A percentile compares a stretch with the other conserved stretches of the same genome.
Evolutionary conservation across 2,113 vertebrate species (phyloP).

Genomic region (Aegypius monachus): DNA sequence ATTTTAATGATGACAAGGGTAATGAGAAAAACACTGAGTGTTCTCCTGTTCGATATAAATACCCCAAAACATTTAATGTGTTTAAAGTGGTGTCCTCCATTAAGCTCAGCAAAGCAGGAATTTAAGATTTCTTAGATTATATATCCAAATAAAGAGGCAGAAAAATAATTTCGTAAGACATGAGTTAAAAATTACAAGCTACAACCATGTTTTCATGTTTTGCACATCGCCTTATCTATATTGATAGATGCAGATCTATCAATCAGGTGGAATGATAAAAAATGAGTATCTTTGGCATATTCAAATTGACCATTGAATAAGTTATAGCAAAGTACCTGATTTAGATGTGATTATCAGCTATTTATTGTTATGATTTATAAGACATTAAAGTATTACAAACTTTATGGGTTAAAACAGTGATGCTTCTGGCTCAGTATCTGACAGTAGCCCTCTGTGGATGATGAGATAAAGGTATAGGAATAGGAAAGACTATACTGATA

Average conservation of each 20-base stretch:
- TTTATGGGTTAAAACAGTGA: not conserved
- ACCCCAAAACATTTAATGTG: not conserved
- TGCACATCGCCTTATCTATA: not conserved
- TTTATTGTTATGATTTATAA: not conserved
- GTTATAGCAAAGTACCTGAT: not conserved
- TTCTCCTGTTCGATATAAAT: not conserved
- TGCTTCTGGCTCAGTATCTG: not conserved
- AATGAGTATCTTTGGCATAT: not conserved
- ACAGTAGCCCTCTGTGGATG: not conserved
- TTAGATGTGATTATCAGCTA: not conserved
- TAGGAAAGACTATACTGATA: not conserved
- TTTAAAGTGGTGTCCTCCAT: not conserved
- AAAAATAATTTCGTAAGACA: not conserved
- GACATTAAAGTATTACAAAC: not conserved
- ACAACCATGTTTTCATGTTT: not conserved
- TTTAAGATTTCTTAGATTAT: not conserved
- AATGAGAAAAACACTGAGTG: not conserved
- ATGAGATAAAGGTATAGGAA: not conserved
- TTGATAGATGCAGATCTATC: not conserved
- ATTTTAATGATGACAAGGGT: not conserved
- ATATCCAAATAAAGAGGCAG: not conserved
- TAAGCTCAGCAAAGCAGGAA: not conserved
- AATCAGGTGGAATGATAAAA: not conserved
- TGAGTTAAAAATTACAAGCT: not conserved
- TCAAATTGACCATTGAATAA: not conserved